Evolutionary conservation across 2,113 vertebrate species (phyloP).

Genomic region (Butastur rufipennis): DNA sequence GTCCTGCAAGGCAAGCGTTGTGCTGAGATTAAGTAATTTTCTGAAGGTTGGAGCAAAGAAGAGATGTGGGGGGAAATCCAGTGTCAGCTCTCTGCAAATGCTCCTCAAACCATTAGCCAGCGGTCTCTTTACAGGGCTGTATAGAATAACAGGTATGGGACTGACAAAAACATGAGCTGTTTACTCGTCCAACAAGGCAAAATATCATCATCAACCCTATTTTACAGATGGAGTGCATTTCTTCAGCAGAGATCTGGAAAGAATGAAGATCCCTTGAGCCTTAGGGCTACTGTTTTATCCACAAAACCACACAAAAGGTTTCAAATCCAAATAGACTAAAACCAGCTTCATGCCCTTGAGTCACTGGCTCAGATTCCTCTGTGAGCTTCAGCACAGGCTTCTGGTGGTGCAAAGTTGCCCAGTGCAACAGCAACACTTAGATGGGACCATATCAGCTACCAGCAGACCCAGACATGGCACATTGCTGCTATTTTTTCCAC

Average conservation of each 20-base stretch:
- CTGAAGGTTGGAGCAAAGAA: neutral
- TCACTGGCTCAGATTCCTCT: neutral
- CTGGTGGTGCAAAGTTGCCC: neutral
- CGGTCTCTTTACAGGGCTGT: rapidly evolving
- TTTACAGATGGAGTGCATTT: neutral
- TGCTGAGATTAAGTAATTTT: neutral
- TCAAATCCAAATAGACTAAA: neutral
- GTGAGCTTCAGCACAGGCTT: neutral
- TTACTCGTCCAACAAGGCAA: neutral
- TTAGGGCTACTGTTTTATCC: neutral
- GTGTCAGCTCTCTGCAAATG: neutral
- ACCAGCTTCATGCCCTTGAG: neutral
- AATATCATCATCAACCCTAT: neutral
- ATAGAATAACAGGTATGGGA: rapidly evolving
- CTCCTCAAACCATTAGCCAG: neutral
- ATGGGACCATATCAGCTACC: neutral
- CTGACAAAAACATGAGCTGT: neutral
- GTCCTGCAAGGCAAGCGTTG: rapidly evolving
- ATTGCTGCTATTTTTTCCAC: neutral
- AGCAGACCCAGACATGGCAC: neutral
- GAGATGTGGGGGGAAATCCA: neutral
- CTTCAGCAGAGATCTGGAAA: neutral
- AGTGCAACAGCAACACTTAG: neutral
- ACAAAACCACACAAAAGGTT: constrained; percentile 2
- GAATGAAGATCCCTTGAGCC: neutral